A percentile compares a stretch with the other conserved stretches of the same genome.
These are phyloP conservation scores for Nasonia longicornis DNA, from an alignment of 1,140 invertebrate species.

Conservation along the genomic window DNA sequence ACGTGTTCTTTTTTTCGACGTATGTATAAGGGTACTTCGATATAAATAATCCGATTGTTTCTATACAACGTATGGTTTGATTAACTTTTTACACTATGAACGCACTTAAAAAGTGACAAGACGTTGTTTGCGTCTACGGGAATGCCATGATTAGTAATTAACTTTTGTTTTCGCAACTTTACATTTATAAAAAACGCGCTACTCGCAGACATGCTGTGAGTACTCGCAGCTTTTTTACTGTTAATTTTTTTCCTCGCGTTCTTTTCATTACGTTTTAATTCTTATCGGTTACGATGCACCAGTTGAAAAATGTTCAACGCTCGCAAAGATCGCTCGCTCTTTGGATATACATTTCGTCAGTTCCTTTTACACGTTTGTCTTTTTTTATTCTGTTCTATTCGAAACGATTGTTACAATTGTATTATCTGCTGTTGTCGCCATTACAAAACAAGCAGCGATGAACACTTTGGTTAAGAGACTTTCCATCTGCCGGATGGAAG, in stretches of 20 bases:
- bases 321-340: constrained; percentile 50
- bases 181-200: constrained; percentile 35
- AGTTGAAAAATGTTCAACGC: constrained; percentile 49
- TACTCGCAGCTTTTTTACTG: neutral
- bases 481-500: constrained; percentile 50
- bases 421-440: constrained; percentile 47
- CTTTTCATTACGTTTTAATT: constrained; percentile 40
- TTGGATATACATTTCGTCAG: constrained; percentile 50
- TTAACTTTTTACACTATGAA: constrained; percentile 49
- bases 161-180: constrained; percentile 36
- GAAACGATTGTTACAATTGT: constrained; percentile 42
- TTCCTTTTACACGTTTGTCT: constrained; percentile 45
- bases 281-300: constrained; percentile 46
- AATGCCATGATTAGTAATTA: constrained; percentile 48
- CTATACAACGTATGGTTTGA: constrained; percentile 49
- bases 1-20: constrained; percentile 54
- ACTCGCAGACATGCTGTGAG: neutral
- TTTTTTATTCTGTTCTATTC: constrained; percentile 49
- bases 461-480: constrained; percentile 59
- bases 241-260: constrained; percentile 17
- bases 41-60: constrained; percentile 49
- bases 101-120: constrained; percentile 45
- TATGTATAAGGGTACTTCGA: constrained; percentile 50
- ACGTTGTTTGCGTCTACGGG: constrained; percentile 42
- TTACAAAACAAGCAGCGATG: constrained; percentile 56